Conservation (phyloP, 1,140 invertebrate species). For the Spodoptera frugiperda region DNA sequence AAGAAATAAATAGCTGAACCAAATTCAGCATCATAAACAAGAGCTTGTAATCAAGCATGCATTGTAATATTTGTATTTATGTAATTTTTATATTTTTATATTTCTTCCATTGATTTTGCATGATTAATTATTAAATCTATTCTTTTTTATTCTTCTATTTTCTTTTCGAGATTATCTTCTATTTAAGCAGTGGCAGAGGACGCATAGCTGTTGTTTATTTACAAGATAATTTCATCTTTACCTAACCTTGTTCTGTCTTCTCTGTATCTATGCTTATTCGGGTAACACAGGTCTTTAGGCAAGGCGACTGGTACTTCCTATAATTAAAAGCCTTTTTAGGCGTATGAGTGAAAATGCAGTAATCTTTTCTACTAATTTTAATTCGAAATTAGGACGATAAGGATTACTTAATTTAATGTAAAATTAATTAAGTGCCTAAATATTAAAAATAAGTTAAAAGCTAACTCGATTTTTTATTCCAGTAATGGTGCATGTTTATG, state of each 20-base stretch:
- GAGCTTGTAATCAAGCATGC: no score
- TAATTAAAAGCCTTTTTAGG: background rate
- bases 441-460: constrained; percentile 21
- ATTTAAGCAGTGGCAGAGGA: constrained; percentile 67
- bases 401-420: constrained; percentile 17
- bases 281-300: background rate
- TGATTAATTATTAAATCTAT: constrained; percentile 8
- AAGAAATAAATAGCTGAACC: no score
- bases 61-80: background rate
- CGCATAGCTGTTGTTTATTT: constrained; percentile 69
- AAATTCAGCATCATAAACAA: no score
- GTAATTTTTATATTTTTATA: constrained; percentile 9
- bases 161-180: constrained; percentile 43
- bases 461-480: background rate
- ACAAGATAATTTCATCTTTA: constrained; percentile 54
- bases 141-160: background rate
- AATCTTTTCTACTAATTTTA: constrained; percentile 38
- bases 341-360: constrained; percentile 43
- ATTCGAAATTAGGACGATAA: constrained; percentile 39
- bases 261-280: background rate
- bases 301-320: constrained; percentile 18
- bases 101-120: constrained; percentile 7
- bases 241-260: background rate
- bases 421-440: background rate
- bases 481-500: background rate